Conservation (phyloP, 1,140 invertebrate genomes). For the Agrypnia vestita region DNA sequence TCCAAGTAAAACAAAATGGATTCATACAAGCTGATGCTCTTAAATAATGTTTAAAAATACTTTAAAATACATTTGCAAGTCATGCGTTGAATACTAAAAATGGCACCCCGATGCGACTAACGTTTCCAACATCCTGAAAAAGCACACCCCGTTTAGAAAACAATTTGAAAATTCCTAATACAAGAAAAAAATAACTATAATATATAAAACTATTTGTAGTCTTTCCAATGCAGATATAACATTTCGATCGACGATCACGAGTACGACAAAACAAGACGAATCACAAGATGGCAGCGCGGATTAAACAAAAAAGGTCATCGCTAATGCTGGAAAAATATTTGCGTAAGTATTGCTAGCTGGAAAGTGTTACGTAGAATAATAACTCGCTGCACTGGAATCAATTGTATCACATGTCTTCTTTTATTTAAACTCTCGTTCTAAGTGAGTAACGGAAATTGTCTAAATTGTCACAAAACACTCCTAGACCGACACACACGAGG, state of each 20-base stretch:
- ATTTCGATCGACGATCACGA: not conserved
- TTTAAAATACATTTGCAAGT: not conserved
- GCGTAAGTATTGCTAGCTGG: not conserved
- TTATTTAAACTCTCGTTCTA: slow-evolving; percentile 15
- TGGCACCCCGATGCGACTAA: slow-evolving; percentile 5
- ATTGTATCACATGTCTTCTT: slow-evolving; percentile 17
- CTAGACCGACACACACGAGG: not conserved
- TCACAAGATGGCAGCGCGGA: not conserved
- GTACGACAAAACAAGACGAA: not conserved
- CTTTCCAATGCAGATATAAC: not conserved
- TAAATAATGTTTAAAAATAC: not conserved
- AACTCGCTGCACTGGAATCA: slow-evolving; percentile 18
- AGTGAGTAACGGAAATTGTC: slow-evolving; percentile 16
- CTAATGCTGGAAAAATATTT: not conserved
- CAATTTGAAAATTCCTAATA: slow-evolving; percentile 7
- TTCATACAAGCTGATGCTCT: not conserved
- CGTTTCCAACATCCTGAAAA: not conserved
- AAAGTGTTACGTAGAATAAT: not conserved
- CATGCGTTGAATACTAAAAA: slow-evolving; percentile 13
- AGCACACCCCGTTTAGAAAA: slow-evolving; percentile 18
- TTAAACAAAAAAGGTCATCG: not conserved
- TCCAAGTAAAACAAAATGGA: not conserved
- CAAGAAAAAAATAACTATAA: slow-evolving; percentile 8
- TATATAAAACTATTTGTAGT: not conserved
- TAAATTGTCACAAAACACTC: slow-evolving; percentile 16